Evolutionary conservation across 2,113 vertebrate species (phyloP), one percentile per base, ranked within the genome.

Genomic region (Vombatus ursinus): DNA sequence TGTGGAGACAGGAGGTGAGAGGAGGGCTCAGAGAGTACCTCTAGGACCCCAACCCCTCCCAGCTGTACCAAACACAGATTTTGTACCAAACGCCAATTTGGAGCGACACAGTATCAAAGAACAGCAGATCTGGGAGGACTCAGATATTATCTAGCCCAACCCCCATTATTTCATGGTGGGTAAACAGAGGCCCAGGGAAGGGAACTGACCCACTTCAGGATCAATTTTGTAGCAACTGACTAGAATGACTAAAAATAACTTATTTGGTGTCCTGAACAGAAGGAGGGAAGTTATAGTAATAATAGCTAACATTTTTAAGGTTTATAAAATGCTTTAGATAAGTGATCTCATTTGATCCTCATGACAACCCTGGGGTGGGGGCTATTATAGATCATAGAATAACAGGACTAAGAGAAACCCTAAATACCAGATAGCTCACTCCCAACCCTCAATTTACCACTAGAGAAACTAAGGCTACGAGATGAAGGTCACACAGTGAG

Each of bases 1-100:
- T 98, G 97, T 91, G 8, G 25, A 95, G 91, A 89, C 53, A 94
- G 25, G 91, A 44, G 4, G 28, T 8, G 47, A 61, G 52, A 25
- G n/a, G 61, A 10, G 22, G 37, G 50, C 0, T 92, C 77, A 91
- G 93, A 77, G 19, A 44, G n/a, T 8, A 22, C 37, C n/a, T 49
- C 44, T 51, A 44, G 50, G 54, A 7, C 48, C 10, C 0, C 51
- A 3, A 0, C 51, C 44, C 57, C 50, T 91, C 61, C 26, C 14
- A 0, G 14, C 11, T 37, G 9, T 37, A 68, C 28, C 57, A 68
- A 68, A 68, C 1, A 22, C 37, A 22, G 14, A 77, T n/a, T n/a
- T n/a, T n/a, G n/a, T n/a, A n/a, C n/a, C n/a, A n/a, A n/a, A n/a
- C n/a, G n/a, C 68, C 37, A 2, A 44, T 22, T 31, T 37, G 28